Base-by-base conservation (phyloP, 1,140 invertebrate species). In the Gryon sp. region DNA sequence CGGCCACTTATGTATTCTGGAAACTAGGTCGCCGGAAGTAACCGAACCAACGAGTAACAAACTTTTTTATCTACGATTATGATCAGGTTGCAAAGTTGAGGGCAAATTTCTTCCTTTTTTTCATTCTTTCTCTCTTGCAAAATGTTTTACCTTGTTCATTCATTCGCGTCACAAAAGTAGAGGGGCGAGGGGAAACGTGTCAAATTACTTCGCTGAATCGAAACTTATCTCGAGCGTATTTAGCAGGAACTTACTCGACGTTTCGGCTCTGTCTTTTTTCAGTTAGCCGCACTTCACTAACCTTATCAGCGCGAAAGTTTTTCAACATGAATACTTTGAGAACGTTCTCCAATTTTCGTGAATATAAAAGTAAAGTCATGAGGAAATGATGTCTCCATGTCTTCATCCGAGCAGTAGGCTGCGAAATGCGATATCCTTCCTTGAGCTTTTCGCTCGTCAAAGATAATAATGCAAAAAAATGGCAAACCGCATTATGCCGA, bases 141-240 rank as follows among this genome's bases (percentile, higher is more conserved):
- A 6, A 12, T 34, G 7, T n/a, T 5, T 24, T 15, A 2, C 22
- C n/a, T 53, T 32, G 32, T 26, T 18, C 8, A 20, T 40, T 43
- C 38, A 57, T 41, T 57, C 55, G 16, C 32, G 12, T 26, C 32
- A n/a, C n/a, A n/a, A n/a, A n/a, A n/a, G n/a, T n/a, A n/a, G n/a
- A n/a, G n/a, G n/a, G n/a, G n/a, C n/a, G n/a, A n/a, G n/a, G n/a
- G 32, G n/a, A 8, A 11, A 14, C 14, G 41, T 62, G 57, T 48
- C 43, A 28, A 32, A 62, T 62, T 62, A 62, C 43, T 24, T 48
- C 16, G 24, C 15, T 45, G 46, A 20, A 32, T 28, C 30, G 26
- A 36, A 66, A 66, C 48, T 66, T 66, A 45, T 46, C 62, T 66
- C 22, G 12, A 34, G 28, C 12, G 62, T 46, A 46, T 57, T 68